Percentiles rank a stretch among this genome's conserved stretches.
Conservation (phyloP, 2,113 vertebrate species). For the Poeciliopsis occidentalis region DNA sequence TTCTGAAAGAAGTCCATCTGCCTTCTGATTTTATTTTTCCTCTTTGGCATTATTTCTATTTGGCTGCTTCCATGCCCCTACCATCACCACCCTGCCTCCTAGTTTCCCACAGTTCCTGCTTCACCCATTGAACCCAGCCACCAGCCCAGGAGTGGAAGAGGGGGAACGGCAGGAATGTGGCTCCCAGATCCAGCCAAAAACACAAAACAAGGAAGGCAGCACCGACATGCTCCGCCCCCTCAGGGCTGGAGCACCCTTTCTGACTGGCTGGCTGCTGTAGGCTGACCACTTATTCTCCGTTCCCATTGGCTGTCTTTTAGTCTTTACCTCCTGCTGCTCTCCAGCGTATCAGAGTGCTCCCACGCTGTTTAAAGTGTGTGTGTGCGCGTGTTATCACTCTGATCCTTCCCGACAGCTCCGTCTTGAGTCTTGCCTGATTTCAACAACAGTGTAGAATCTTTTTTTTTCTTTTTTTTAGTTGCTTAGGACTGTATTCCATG, state of each 20-base stretch:
- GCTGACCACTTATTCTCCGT: conserved; percentile 32
- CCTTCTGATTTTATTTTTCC: not conserved
- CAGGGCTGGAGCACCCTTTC: not conserved
- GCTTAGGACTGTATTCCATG: conserved; percentile 11
- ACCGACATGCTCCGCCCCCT: conserved; percentile 22
- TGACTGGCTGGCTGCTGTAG: conserved; percentile 44
- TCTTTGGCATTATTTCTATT: not conserved
- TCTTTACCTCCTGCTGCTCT: conserved; percentile 50
- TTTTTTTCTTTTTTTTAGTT: not conserved
- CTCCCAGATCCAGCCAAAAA: conserved; percentile 51
- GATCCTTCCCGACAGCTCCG: conserved; percentile 48
- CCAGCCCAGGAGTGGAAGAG: conserved; percentile 54
- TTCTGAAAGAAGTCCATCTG: conserved; percentile 6
- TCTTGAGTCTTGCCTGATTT: conserved; percentile 47
- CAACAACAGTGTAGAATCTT: conserved; percentile 28
- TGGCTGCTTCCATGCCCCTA: not conserved
- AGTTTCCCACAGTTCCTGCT: conserved; percentile 67
- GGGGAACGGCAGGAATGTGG: conserved; percentile 57
- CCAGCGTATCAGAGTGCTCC: conserved; percentile 38
- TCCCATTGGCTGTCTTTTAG: conserved; percentile 43
- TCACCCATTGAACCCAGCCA: conserved; percentile 66
- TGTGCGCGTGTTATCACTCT: conserved; percentile 29
- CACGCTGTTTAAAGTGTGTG: conserved; percentile 42
- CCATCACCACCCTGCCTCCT: not conserved
- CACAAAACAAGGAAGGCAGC: conserved; percentile 51